phyloP scores from a whole-genome alignment of 1,140 invertebrate species.

The Caenorhabditis inopinata region DNA sequence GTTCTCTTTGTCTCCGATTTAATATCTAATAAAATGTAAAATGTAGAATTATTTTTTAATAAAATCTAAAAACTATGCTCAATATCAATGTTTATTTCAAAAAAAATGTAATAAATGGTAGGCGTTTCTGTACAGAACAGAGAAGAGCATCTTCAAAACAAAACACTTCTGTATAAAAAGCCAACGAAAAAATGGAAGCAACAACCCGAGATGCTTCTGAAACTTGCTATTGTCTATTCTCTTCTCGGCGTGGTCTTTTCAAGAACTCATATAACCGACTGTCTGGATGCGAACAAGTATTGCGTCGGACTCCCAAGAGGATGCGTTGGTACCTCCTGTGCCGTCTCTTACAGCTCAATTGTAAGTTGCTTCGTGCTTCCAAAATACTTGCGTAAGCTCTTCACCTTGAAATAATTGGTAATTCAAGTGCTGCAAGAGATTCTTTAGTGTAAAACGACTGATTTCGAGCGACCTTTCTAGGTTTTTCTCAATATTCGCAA shows the following conservation, averaged over 20 bases:
- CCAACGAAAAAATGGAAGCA: neutral
- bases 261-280: constrained; percentile 4
- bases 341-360: neutral
- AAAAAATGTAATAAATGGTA: neutral
- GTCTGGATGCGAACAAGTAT: neutral
- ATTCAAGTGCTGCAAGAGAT: too few species aligned
- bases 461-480: too few species aligned
- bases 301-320: constrained; percentile 14
- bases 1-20: too few species aligned
- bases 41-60: constrained; percentile 23
- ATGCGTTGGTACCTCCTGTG: neutral
- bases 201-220: neutral
- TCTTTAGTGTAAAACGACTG: too few species aligned
- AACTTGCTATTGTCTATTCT: neutral
- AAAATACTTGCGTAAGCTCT: neutral
- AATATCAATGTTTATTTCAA: too few species aligned
- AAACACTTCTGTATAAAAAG: neutral
- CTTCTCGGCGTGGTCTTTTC: neutral
- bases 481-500: too few species aligned
- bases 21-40: too few species aligned
- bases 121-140: neutral
- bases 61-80: neutral
- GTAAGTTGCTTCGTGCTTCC: neutral
- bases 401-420: too few species aligned
- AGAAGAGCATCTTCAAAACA: too few species aligned